Percentiles rank a stretch among this genome's conserved stretches.
Conservation (phyloP, 2,113 vertebrate species). For the Artemisiospiza belli region DNA sequence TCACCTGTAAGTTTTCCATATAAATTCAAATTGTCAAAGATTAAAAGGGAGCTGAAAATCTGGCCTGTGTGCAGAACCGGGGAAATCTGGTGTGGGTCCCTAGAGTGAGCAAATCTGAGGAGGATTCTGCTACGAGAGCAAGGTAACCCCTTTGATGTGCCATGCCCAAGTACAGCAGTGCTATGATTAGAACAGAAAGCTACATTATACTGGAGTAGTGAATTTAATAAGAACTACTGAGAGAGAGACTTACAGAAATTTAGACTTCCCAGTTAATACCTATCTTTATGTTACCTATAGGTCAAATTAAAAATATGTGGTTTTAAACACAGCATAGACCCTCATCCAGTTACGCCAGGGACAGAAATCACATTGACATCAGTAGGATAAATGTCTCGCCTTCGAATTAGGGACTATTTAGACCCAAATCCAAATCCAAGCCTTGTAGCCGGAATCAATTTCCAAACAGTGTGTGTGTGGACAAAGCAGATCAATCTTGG, state of each 20-base stretch:
- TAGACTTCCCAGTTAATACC: conserved; percentile 9
- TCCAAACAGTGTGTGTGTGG: neutral
- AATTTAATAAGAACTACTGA: conserved; percentile 50
- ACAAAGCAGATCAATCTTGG: neutral
- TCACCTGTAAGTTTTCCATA: conserved; percentile 75
- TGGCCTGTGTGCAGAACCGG: conserved; percentile 48
- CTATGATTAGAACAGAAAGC: conserved; percentile 58
- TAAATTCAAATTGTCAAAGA: conserved; percentile 81
- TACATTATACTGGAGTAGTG: conserved; percentile 3
- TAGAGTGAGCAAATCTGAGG: conserved; percentile 60
- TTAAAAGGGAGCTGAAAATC: conserved; percentile 76
- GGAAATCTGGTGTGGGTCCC: conserved; percentile 64
- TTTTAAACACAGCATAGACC: neutral
- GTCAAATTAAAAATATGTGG: neutral
- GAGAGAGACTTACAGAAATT: conserved; percentile 50
- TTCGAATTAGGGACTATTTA: neutral
- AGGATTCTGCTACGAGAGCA: conserved; percentile 45
- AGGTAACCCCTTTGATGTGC: conserved; percentile 71
- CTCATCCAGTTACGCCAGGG: neutral
- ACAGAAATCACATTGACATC: neutral
- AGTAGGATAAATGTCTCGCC: neutral
- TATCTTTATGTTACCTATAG: neutral
- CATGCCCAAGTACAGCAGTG: conserved; percentile 31
- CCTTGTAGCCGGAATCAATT: neutral
- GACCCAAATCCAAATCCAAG: neutral